phyloP scores from a whole-genome alignment of 2,113 vertebrate genomes.

The Callocephalon fimbriatum region DNA sequence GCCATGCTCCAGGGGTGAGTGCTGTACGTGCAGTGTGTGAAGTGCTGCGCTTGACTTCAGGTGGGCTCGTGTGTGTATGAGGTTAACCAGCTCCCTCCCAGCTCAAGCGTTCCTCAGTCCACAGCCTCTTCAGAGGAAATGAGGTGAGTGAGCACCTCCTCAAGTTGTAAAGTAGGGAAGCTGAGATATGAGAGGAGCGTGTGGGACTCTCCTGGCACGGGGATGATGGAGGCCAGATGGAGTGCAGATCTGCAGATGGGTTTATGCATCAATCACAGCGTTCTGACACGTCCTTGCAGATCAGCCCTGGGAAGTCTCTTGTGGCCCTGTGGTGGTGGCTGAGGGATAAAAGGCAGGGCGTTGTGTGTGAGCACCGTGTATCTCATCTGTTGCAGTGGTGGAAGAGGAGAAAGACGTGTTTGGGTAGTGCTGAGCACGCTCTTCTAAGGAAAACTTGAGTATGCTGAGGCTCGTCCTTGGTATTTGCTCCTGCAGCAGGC shows the following conservation, averaged over 20 bases:
- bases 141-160: fast-evolving
- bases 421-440: background rate
- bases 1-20: background rate
- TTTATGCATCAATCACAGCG: fast-evolving
- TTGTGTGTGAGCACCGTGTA: fast-evolving
- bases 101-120: fast-evolving
- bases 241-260: background rate
- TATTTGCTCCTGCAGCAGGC: background rate
- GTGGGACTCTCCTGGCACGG: fast-evolving
- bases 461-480: background rate
- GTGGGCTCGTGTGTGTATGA: fast-evolving
- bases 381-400: background rate
- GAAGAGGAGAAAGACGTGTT: background rate
- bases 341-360: background rate
- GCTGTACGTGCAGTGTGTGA: background rate
- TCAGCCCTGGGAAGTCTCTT: background rate
- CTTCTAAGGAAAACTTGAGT: background rate
- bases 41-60: background rate
- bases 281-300: fast-evolving
- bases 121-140: fast-evolving
- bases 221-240: background rate
- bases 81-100: background rate
- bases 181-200: background rate
- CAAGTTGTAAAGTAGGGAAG: background rate
- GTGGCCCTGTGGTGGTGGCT: fast-evolving